phyloP scores from a whole-genome alignment of 1,140 invertebrate genomes.

The Sinonovacula constricta region DNA sequence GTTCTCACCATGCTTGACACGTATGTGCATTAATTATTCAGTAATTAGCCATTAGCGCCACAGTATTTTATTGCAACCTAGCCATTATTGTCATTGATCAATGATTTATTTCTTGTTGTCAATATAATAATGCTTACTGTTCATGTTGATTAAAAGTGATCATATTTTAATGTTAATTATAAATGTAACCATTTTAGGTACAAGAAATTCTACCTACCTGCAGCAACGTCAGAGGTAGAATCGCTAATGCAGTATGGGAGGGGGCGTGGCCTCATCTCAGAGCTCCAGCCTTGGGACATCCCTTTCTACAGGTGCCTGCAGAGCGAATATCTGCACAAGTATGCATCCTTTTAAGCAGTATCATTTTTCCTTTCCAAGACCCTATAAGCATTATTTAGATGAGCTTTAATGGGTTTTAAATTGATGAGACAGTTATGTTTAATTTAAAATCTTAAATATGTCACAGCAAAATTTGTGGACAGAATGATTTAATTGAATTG shows the following conservation, averaged over 20 bases:
- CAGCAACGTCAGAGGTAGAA: slow-evolving; percentile 87
- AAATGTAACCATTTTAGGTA: slow-evolving; percentile 80
- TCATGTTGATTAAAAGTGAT: too few relatives aligned
- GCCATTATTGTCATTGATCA: neutral
- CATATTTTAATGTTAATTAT: too few relatives aligned
- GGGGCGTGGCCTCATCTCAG: slow-evolving; percentile 85
- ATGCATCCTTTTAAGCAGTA: slow-evolving; percentile 52
- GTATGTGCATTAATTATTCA: slow-evolving; percentile 78
- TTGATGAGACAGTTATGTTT: too few relatives aligned
- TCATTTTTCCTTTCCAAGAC: too few relatives aligned
- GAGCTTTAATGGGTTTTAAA: too few relatives aligned
- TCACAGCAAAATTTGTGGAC: too few relatives aligned
- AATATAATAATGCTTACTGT: too few relatives aligned
- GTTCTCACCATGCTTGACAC: slow-evolving; percentile 86
- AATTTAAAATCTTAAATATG: too few relatives aligned
- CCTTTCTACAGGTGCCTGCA: slow-evolving; percentile 90
- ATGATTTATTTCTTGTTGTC: too few relatives aligned
- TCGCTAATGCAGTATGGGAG: slow-evolving; percentile 87
- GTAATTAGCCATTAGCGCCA: neutral
- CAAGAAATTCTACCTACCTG: slow-evolving; percentile 79
- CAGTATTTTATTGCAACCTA: neutral
- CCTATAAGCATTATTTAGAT: too few relatives aligned
- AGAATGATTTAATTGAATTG: too few relatives aligned
- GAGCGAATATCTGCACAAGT: slow-evolving; percentile 81
- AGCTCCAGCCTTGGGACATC: slow-evolving; percentile 90